phyloP scores from a whole-genome alignment of 2,888 invertebrate genomes.

The Athalia rosae region DNA sequence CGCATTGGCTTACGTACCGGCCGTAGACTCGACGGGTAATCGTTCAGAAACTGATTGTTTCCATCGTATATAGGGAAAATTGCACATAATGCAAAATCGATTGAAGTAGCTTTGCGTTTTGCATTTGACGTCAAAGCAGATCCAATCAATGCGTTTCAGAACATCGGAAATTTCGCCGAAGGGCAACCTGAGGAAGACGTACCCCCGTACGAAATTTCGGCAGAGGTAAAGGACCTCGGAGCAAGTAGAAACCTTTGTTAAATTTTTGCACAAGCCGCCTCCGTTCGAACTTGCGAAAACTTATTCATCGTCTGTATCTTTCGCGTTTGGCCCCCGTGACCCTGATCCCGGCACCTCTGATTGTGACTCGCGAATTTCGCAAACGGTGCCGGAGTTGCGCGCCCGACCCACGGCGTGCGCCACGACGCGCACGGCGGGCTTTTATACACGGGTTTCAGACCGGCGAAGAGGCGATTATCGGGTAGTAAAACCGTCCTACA shows the following conservation, averaged over 20 bases:
- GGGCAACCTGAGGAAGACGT: no score
- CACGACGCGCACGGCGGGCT: constrained; percentile 61
- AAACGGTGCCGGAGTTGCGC: constrained; percentile 40
- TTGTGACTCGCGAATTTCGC: constrained; percentile 29
- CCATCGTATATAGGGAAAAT: not conserved
- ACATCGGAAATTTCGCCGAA: no score
- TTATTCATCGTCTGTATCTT: constrained; percentile 22
- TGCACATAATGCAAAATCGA: not conserved
- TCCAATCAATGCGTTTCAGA: no score
- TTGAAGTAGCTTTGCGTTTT: no score
- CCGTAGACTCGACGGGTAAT: not conserved
- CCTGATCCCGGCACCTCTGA: constrained; percentile 7
- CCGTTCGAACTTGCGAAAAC: not conserved
- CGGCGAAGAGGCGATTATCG: constrained; percentile 1
- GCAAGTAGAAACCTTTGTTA: not conserved
- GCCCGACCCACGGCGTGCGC: constrained; percentile 53
- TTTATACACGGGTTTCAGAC: constrained; percentile 54
- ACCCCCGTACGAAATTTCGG: not conserved
- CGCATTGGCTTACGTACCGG: not conserved
- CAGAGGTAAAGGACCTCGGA: constrained; percentile 9
- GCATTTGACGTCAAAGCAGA: no score
- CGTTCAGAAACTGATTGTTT: not conserved
- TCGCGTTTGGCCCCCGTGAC: constrained; percentile 28
- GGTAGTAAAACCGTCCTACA: no score
- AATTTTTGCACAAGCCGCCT: not conserved